These are phyloP conservation scores for Sphaeramia orbicularis DNA, from an alignment of 2,797 vertebrate genomes.

Conservation along the genomic window DNA sequence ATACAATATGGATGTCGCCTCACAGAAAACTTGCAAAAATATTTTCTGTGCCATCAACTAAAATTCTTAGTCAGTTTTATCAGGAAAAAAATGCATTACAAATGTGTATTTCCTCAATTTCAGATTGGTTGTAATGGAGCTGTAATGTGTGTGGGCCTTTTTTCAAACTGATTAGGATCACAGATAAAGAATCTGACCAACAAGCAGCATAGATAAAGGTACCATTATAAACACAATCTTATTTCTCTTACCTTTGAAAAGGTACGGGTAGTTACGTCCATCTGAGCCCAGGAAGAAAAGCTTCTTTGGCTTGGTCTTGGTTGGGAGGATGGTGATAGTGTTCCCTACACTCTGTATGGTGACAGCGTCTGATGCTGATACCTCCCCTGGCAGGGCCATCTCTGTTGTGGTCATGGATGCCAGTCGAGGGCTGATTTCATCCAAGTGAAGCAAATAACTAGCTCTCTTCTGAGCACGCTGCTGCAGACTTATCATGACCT, in stretches of 20 bases:
- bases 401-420: conserved; percentile 93
- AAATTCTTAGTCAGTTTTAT: too few species aligned
- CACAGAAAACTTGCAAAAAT: too few species aligned
- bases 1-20: too few species aligned
- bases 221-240: too few species aligned
- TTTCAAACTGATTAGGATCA: too few species aligned
- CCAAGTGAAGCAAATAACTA: conserved; percentile 93
- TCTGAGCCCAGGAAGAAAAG: conserved; percentile 97
- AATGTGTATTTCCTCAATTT: too few species aligned
- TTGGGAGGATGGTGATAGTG: conserved; percentile 97
- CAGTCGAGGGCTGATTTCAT: conserved; percentile 97
- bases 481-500: conserved; percentile 98
- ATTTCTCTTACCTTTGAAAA: conserved; percentile 92
- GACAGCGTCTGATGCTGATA: conserved; percentile 94
- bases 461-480: conserved; percentile 96
- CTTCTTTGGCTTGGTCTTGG: conserved; percentile 99
- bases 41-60: too few species aligned
- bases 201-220: too few species aligned
- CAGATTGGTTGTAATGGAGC: too few species aligned
- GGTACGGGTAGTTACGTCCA: conserved; percentile 95
- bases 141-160: too few species aligned
- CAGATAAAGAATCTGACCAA: too few species aligned
- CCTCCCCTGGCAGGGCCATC: conserved; percentile 96
- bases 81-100: too few species aligned
- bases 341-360: conserved; percentile 96